Base-by-base conservation (phyloP, 2,888 invertebrate species). In the Drosophila limbata region DNA sequence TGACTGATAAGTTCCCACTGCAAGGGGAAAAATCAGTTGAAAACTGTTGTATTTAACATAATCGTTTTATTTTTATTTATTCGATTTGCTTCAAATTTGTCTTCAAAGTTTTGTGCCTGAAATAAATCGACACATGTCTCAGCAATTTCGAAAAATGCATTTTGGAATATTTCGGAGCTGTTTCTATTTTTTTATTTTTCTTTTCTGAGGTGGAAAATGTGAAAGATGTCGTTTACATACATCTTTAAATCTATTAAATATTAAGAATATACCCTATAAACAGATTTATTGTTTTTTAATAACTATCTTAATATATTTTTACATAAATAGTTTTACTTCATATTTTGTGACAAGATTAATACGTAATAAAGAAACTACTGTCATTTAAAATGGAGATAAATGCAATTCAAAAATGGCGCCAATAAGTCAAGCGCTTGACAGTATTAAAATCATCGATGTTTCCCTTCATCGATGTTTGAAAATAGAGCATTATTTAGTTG, bases 221-320 rank as follows among this genome's bases (percentile, higher is more conserved):
- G 8, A 5, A n/a, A n/a, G 17, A 19, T 15, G 9, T 15, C 40
- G 9, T 10, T 40, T 4, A 40, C 9, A 28, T 68, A 45, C 45
- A 50, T 13, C 19, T 57, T 17, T 63, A 50, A 35, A 53, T 10
- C 35, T 13, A 35, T 68, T 17, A 48, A 67, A 60, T 52, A 56
- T 37, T 60, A 51, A 55, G 42, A 50, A 60, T 73, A 50, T 56
- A 57, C 51, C 57, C 35, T 56, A 21, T 66, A 57, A 11, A 61
- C 39, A 47, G 55, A 37, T 59, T 37, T 48, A 66, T 48, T 66
- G 51, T 39, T 50, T 40, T 50, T 40, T n/a, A 42, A 37, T 39
- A 39, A 44, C 19, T 53, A 35, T 48, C 31, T 52, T 19, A 39
- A 37, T 13, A 39, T 31, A 59, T 56, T 28, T 28, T 57, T 53